A percentile compares a stretch with the other conserved stretches of the same genome.
Evolutionary conservation across 1,140 invertebrate species (phyloP).

Genomic region (Bombus superbus): DNA sequence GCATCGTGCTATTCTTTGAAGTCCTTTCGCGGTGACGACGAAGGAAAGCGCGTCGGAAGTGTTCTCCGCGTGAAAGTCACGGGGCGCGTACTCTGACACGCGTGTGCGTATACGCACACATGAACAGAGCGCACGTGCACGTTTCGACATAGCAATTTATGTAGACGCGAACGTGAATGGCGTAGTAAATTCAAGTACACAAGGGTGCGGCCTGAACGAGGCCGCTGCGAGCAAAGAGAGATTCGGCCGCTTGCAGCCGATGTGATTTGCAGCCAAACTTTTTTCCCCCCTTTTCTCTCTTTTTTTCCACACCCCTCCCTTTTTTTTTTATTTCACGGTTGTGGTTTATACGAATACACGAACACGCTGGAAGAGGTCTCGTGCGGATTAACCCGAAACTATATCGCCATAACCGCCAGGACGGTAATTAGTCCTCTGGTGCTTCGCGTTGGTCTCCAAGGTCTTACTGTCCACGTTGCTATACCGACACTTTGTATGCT

Average conservation of each 20-base stretch:
- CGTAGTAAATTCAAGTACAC: constrained; percentile 72
- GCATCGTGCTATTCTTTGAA: background rate
- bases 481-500: background rate
- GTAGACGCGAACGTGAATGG: constrained; percentile 74
- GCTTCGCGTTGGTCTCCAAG: background rate
- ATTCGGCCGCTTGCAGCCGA: constrained; percentile 33
- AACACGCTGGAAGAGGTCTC: background rate
- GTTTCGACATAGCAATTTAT: constrained; percentile 67
- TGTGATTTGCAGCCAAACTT: constrained; percentile 54
- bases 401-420: constrained; percentile 19
- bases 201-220: constrained; percentile 71
- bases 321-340: no score
- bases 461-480: background rate
- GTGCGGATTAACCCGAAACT: constrained; percentile 20
- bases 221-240: constrained; percentile 7
- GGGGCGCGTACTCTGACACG: background rate
- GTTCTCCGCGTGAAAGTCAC: background rate
- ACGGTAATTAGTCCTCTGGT: constrained; percentile 29
- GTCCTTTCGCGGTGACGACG: background rate
- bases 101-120: background rate
- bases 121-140: constrained; percentile 29
- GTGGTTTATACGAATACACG: background rate
- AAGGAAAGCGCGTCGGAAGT: constrained; percentile 12
- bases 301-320: background rate
- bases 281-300: background rate